phyloP scores from a whole-genome alignment of 2,113 vertebrate genomes.

The Uria lomvia region DNA sequence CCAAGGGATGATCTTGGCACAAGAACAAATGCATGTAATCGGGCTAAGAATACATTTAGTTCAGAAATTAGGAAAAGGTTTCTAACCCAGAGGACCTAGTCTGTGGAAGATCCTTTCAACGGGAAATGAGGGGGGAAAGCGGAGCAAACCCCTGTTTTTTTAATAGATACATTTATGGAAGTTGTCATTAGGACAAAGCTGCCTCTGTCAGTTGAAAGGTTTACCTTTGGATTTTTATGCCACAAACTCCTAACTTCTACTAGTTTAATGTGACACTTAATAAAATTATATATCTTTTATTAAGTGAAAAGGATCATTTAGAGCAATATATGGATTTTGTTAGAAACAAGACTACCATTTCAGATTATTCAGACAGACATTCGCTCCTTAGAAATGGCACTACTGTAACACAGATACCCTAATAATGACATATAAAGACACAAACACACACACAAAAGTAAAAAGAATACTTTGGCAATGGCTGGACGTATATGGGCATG shows the following conservation, averaged over 20 bases:
- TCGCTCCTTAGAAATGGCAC: neutral
- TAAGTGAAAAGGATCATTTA: neutral
- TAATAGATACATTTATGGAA: neutral
- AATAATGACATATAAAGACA: neutral
- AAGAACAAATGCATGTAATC: neutral
- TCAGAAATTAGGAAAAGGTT: neutral
- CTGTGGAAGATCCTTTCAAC: neutral
- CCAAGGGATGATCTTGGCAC: neutral
- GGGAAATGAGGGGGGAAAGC: rapidly evolving
- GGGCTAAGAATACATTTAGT: neutral
- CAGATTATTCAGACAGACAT: neutral
- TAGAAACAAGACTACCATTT: neutral
- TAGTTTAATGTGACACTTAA: neutral
- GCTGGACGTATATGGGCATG: neutral
- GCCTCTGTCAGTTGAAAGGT: neutral
- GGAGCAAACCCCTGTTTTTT: neutral
- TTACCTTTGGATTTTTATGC: neutral
- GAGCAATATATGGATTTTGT: neutral
- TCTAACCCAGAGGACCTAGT: neutral
- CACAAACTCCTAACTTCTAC: neutral
- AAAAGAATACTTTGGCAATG: neutral
- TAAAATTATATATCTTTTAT: neutral
- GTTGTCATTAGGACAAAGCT: neutral
- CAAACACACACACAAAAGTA: neutral
- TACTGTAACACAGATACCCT: neutral